These are phyloP conservation scores for Eriosoma lanigerum DNA, from an alignment of 1,140 invertebrate species.

Conservation along the genomic window DNA sequence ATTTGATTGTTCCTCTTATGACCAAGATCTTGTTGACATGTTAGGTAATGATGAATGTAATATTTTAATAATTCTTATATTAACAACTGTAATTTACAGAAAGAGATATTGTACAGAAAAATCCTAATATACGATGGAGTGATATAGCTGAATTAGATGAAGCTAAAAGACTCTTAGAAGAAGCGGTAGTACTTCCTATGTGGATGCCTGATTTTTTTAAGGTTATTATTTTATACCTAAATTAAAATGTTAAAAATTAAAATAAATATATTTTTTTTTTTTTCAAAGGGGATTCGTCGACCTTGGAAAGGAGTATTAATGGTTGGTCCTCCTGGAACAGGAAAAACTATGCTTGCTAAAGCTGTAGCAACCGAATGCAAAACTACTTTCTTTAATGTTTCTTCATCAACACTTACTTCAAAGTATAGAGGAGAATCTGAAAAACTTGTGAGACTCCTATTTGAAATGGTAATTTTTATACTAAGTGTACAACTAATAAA, in stretches of 20 bases:
- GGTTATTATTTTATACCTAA: slow-evolving; percentile 59
- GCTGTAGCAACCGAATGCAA: slow-evolving; percentile 99
- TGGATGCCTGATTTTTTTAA: slow-evolving; percentile 99
- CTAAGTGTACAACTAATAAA: neutral
- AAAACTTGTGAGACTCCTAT: slow-evolving; percentile 94
- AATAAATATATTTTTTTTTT: slow-evolving; percentile 52
- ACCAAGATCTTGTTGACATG: slow-evolving; percentile 92
- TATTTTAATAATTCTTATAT: neutral
- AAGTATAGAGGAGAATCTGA: slow-evolving; percentile 99
- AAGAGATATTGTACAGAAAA: slow-evolving; percentile 96
- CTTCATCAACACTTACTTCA: slow-evolving; percentile 93
- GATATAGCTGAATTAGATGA: slow-evolving; percentile 96
- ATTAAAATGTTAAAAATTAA: slow-evolving; percentile 29
- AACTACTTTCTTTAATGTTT: slow-evolving; percentile 99
- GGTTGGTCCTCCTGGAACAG: slow-evolving; percentile 97
- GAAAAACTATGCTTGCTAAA: slow-evolving; percentile 99
- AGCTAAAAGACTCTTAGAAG: slow-evolving; percentile 92
- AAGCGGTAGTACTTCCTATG: slow-evolving; percentile 97
- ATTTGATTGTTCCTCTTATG: slow-evolving; percentile 87
- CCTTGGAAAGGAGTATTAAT: slow-evolving; percentile 95
- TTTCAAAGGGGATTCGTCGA: slow-evolving; percentile 78
- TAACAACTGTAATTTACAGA: slow-evolving; percentile 64
- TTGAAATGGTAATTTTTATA: slow-evolving; percentile 84
- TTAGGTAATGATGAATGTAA: slow-evolving; percentile 64
- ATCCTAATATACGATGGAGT: slow-evolving; percentile 95